Percentiles rank a stretch among this genome's conserved stretches.
phyloP scores from a whole-genome alignment of 1,140 invertebrate genomes.

The Cotesia typhae region DNA sequence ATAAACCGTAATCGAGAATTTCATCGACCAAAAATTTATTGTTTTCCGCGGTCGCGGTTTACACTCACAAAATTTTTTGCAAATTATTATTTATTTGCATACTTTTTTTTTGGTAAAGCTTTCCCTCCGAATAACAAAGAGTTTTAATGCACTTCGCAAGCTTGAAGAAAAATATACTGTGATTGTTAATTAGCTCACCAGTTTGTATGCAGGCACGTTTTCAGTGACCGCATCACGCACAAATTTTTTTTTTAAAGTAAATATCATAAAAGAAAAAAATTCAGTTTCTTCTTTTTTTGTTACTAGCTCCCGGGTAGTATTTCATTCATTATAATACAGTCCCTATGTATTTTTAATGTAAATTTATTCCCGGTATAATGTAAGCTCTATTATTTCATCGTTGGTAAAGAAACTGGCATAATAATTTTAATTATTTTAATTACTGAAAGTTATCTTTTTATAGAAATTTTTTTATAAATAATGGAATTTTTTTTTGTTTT shows the following conservation, averaged over 20 bases:
- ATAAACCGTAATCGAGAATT: neutral
- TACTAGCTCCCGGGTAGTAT: conserved; percentile 6
- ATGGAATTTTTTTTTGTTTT: no score
- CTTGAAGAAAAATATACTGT: conserved; percentile 51
- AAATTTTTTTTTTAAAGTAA: conserved; percentile 38
- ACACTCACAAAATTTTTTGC: no score
- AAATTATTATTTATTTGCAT: no score
- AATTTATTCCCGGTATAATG: conserved; percentile 13
- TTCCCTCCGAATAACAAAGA: neutral
- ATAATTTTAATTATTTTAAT: no score
- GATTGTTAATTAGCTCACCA: conserved; percentile 58
- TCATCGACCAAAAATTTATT: neutral
- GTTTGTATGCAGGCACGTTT: conserved; percentile 31
- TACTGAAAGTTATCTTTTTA: no score
- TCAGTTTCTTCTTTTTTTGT: conserved; percentile 38
- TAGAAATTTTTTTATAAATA: no score
- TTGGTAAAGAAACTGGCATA: neutral
- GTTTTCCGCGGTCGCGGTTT: neutral
- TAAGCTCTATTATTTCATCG: neutral
- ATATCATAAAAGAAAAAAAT: conserved; percentile 8
- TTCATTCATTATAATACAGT: neutral
- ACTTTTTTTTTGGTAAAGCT: no score
- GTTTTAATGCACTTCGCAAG: neutral
- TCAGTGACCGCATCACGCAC: conserved; percentile 34
- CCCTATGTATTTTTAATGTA: conserved; percentile 19